A percentile compares a stretch with the other conserved stretches of the same genome.
These are phyloP conservation scores for Phrixothrix hirtus DNA, from an alignment of 2,888 invertebrate genomes.

Conservation along the genomic window DNA sequence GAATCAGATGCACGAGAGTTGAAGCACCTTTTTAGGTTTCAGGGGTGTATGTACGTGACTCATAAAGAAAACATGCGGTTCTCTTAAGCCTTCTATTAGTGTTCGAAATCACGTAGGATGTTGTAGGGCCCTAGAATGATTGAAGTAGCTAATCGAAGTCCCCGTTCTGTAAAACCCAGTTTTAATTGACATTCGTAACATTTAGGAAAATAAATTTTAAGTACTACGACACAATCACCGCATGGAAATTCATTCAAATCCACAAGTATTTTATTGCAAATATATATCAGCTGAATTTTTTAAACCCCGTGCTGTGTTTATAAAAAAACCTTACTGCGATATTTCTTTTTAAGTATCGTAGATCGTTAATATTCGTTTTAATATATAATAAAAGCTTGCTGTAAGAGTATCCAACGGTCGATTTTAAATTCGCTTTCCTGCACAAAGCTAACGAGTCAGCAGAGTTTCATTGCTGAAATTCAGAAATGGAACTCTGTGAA, in stretches of 20 bases:
- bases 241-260: too few species aligned
- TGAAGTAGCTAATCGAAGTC: conserved; percentile 19
- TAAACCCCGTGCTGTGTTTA: too few species aligned
- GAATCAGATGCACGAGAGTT: conserved; percentile 23
- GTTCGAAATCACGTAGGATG: conserved; percentile 46
- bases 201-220: too few species aligned
- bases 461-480: conserved; percentile 32
- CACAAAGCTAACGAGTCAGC: conserved; percentile 40
- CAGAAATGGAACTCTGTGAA: conserved; percentile 20
- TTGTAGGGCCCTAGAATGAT: conserved; percentile 22
- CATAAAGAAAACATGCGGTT: conserved; percentile 55
- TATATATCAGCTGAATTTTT: too few species aligned
- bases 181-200: conserved; percentile 19
- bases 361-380: too few species aligned
- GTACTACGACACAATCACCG: too few species aligned
- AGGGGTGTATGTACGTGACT: conserved; percentile 46
- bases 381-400: too few species aligned
- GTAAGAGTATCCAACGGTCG: conserved; percentile 13
- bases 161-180: conserved; percentile 4
- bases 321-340: too few species aligned
- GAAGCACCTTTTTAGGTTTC: conserved; percentile 26
- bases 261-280: too few species aligned
- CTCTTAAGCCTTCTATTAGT: conserved; percentile 52
- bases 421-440: conserved; percentile 28
- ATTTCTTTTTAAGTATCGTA: too few species aligned